Evolutionary conservation across 1,140 invertebrate genomes (phyloP), one percentile per base, ranked within the genome.

Genomic region (Aphelinus certus): DNA sequence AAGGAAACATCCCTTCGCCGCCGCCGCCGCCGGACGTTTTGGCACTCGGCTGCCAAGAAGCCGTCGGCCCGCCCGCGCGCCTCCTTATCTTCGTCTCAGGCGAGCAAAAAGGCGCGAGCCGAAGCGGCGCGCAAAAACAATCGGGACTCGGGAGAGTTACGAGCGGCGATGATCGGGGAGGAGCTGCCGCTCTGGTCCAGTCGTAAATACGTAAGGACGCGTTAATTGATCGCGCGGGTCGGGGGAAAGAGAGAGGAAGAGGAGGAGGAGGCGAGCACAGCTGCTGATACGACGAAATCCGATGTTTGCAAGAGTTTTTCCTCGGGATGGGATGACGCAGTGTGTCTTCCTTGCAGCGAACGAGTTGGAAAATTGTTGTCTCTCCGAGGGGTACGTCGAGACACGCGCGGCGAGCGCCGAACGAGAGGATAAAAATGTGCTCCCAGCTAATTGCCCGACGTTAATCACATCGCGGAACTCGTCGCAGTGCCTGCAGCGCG

Each of bases 1-100:
- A 64, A 68, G 67, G 57, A 57, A 75, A 46, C 51, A 64, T 68
- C 51, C 53, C 62, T 49, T 9, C 47, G 10, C 6, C 2, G 48
- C 45, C 46, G 48, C 45, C 46, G 45, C 5, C 46, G 42, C n/a
- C 55, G 66, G n/a, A 42, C 61, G 61, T 57, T 66, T 61, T 65
- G 62, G 46, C 46, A 26, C 43, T 57, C n/a, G 9, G 3, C 26
- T 26, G 26, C 26, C 26, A 26, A 26, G 26, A 26, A 26, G 26
- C 26, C 26, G 26, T 26, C 26, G 26, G 26, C 26, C 26, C 26
- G 58, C 58, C 26, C n/a, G 3, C 58, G 3, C 58, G 42, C n/a
- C 26, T 4, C 26, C 43, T 49, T 26, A 26, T 26, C 26, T 26
- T 26, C 26, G 26, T 26, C 45, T 60, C 45, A 47, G 61, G 61